Evolutionary conservation across 2,113 vertebrate species (phyloP), one percentile per base, ranked within the genome.

Genomic region (Piprites chloris): DNA sequence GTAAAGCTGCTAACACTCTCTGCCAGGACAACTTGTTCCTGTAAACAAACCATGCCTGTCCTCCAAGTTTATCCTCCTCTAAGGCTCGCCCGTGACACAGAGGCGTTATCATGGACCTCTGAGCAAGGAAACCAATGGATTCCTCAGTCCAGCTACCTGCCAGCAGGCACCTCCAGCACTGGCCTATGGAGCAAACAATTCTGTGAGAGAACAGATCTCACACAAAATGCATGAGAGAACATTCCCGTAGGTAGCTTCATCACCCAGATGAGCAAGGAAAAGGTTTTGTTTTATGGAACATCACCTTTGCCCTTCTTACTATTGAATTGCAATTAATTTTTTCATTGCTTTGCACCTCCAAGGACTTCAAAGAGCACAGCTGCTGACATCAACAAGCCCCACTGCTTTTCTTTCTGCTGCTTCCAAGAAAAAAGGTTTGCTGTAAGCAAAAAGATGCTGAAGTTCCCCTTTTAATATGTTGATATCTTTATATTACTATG

Each of bases 401-500:
- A 47, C 5, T 59, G 22, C 33, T 91, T 87, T 77, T 62, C 69
- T 49, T 92, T 84, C 72, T 87, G 44, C 20, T 80, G 42, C 35
- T 93, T 90, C 81, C 79, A 96, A 81, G 42, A 41, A 72, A 85
- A 75, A 52, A 52, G 23, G 11, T 59, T 92, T 93, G 59, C 15
- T 93, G 44, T 68, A 92, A 94, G 76, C 72, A 92, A 71, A 75
- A 93, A 55, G 30, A 84, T 72, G 22, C 26, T 74, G 3, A 83
- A 55, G 28, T 30, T 53, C 11, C 20, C 21, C 27, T 68, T 71
- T 65, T 41, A 39, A 42, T 84, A 71, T 72, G 49, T 88, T 90
- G 95, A 81, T 49, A 50, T 37, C 7, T 84, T 94, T 90, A 37
- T 30, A 65, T 46, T 94, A 68, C 14, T 75, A 87, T 65, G 49